Percentiles rank a stretch among this genome's conserved stretches.
These are phyloP conservation scores for Poeciliopsis turrubarensis DNA, from an alignment of 2,113 vertebrate species.

Conservation along the genomic window DNA sequence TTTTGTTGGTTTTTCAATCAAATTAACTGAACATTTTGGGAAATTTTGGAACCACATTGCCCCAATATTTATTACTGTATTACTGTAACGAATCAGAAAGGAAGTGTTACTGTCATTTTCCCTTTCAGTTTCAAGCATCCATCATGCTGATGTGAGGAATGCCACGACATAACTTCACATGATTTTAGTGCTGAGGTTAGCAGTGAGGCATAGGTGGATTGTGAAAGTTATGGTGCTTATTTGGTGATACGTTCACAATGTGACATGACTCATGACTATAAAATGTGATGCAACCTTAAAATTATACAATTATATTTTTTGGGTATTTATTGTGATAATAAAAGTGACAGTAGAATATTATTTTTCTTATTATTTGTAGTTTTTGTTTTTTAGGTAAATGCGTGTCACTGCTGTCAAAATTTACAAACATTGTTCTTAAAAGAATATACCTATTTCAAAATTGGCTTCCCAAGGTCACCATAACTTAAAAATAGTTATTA, in stretches of 20 bases:
- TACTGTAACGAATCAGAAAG: background rate
- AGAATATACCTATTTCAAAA: background rate
- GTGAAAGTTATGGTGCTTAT: background rate
- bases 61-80: background rate
- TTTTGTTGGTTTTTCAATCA: too few relatives aligned
- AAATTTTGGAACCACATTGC: too few relatives aligned
- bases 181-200: background rate
- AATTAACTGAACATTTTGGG: too few relatives aligned
- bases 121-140: background rate
- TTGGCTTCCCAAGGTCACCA: background rate
- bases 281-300: background rate
- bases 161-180: background rate
- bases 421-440: background rate
- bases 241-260: background rate
- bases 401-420: background rate
- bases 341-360: too few relatives aligned
- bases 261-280: background rate
- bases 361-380: too few relatives aligned
- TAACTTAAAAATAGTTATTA: background rate
- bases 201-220: background rate
- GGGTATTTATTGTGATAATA: background rate
- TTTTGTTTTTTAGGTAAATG: background rate
- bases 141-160: background rate
- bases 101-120: background rate
- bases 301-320: background rate